These are phyloP conservation scores for Gymnocephalus cernua DNA, from an alignment of 2,113 vertebrate genomes.

Conservation along the genomic window DNA sequence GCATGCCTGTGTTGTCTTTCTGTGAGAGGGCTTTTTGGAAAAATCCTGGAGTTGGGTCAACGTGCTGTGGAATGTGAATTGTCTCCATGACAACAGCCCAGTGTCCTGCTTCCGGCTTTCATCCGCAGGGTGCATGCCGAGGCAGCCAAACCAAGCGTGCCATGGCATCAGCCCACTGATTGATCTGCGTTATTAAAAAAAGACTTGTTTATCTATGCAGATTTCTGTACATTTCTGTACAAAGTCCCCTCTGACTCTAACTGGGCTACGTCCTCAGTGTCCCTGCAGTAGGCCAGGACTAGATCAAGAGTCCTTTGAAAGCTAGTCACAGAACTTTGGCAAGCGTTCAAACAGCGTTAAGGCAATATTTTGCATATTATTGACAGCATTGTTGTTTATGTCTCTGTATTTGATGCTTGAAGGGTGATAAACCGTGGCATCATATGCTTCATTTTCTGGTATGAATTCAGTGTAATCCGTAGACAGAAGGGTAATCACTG, in stretches of 20 bases:
- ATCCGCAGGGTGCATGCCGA: conserved; percentile 37
- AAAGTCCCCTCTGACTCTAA: conserved; percentile 33
- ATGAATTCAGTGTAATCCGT: background rate
- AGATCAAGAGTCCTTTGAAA: conserved; percentile 39
- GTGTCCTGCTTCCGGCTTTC: conserved; percentile 68
- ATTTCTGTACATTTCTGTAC: conserved; percentile 53
- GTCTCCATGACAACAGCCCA: conserved; percentile 74
- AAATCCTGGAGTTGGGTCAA: conserved; percentile 63
- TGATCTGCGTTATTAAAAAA: conserved; percentile 47
- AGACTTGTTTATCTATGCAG: conserved; percentile 49
- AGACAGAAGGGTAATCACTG: background rate
- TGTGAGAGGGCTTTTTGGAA: conserved; percentile 43
- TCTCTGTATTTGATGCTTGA: conserved; percentile 9
- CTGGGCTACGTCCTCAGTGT: conserved; percentile 51
- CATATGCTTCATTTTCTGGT: background rate
- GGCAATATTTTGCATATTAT: conserved; percentile 28
- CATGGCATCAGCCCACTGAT: conserved; percentile 42
- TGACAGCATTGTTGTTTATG: conserved; percentile 23
- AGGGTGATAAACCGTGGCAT: background rate
- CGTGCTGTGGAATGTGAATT: conserved; percentile 72
- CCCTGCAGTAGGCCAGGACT: background rate
- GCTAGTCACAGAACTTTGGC: conserved; percentile 39
- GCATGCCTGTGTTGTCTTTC: conserved; percentile 40
- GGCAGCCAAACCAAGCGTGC: conserved; percentile 47
- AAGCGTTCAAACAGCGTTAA: conserved; percentile 6